Evolutionary conservation across 1,140 invertebrate genomes (phyloP).

Genomic region (Trichonephila clavipes): DNA sequence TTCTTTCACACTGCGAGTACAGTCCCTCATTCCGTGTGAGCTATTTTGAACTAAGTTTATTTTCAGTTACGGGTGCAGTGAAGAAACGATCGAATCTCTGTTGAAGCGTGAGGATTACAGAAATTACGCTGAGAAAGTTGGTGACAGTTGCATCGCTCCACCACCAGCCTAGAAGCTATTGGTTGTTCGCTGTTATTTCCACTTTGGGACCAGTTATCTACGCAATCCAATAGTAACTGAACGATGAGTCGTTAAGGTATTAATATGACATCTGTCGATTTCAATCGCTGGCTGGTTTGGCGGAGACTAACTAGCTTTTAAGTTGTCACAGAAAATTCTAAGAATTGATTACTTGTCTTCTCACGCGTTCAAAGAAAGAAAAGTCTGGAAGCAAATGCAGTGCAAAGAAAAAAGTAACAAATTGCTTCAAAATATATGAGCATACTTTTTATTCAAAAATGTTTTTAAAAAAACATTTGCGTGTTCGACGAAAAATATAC

Average conservation of each 20-base stretch:
- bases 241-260: slow-evolving; percentile 17
- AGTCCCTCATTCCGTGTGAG: slow-evolving; percentile 24
- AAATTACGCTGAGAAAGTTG: slow-evolving; percentile 44
- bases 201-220: slow-evolving; percentile 47
- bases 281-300: background rate
- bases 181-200: slow-evolving; percentile 29
- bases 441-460: no score
- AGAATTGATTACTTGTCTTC: background rate
- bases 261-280: slow-evolving; percentile 28
- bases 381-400: no score
- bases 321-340: background rate
- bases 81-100: slow-evolving; percentile 36
- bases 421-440: no score
- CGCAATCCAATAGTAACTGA: background rate
- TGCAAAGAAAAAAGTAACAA: no score
- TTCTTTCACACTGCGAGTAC: background rate
- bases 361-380: no score
- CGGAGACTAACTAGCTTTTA: background rate
- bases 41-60: slow-evolving; percentile 49
- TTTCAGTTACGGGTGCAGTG: slow-evolving; percentile 23
- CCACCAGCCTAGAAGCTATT: slow-evolving; percentile 11
- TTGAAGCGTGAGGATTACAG: slow-evolving; percentile 41
- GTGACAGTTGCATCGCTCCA: slow-evolving; percentile 41
- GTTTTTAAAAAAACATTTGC: no score
- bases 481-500: no score